Conservation (phyloP, 1,140 invertebrate species). For the Drosophila funebris region DNA sequence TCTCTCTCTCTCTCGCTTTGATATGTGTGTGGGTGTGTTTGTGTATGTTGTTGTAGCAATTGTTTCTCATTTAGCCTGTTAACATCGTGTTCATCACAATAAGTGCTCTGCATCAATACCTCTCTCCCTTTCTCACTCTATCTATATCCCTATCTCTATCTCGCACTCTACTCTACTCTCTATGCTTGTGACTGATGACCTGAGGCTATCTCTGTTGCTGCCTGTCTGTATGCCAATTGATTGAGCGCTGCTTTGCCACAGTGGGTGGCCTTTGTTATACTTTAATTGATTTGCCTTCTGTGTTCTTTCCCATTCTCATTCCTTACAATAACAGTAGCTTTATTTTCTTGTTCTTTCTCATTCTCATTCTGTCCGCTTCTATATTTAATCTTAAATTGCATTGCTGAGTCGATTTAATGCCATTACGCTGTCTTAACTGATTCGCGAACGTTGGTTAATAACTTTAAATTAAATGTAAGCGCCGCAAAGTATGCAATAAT, state of each 20-base stretch:
- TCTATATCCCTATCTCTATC: neutral
- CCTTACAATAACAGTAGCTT: neutral
- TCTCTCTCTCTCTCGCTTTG: slow-evolving; percentile 10
- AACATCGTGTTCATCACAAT: slow-evolving; percentile 81
- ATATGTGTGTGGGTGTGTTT: slow-evolving; percentile 30
- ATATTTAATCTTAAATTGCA: slow-evolving; percentile 29
- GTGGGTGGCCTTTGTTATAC: slow-evolving; percentile 65
- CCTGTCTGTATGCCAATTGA: slow-evolving; percentile 50
- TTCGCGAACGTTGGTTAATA: slow-evolving; percentile 58
- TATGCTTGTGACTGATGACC: slow-evolving; percentile 70
- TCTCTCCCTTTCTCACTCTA: neutral
- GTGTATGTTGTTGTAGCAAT: slow-evolving; percentile 65
- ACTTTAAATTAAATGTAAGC: slow-evolving; percentile 73
- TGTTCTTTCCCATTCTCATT: slow-evolving; percentile 7
- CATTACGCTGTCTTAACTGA: neutral
- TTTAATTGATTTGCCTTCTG: slow-evolving; percentile 74
- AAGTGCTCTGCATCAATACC: slow-evolving; percentile 62
- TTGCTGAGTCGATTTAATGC: slow-evolving; percentile 12
- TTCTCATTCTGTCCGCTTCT: neutral
- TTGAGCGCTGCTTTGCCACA: slow-evolving; percentile 58
- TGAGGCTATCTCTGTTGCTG: slow-evolving; percentile 53
- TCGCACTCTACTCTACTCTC: slow-evolving; percentile 24
- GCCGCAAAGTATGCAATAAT: slow-evolving; percentile 78
- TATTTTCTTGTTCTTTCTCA: neutral
- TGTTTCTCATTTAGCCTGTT: slow-evolving; percentile 81